A percentile compares a stretch with the other conserved stretches of the same genome.
These are phyloP conservation scores for Centropristis striata DNA, from an alignment of 2,113 vertebrate species.

Conservation along the genomic window DNA sequence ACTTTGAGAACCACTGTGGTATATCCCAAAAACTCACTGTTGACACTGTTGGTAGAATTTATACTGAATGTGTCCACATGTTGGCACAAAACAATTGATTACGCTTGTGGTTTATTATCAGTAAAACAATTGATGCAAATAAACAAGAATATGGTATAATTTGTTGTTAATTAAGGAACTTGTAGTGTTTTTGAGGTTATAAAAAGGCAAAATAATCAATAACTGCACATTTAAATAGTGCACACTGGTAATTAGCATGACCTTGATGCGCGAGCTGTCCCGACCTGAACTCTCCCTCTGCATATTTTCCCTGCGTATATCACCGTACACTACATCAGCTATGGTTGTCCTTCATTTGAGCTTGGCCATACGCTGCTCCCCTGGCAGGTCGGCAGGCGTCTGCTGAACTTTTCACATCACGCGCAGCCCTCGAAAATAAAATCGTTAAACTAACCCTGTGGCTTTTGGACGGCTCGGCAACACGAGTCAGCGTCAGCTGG, in stretches of 20 bases:
- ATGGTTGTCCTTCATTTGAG: conserved; percentile 63
- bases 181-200: neutral
- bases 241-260: conserved; percentile 6
- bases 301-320: conserved; percentile 56
- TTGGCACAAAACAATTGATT: neutral
- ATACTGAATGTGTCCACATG: neutral
- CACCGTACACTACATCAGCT: conserved; percentile 43
- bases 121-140: neutral
- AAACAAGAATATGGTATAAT: neutral
- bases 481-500: conserved; percentile 31
- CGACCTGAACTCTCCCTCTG: conserved; percentile 39
- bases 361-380: conserved; percentile 51
- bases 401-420: conserved; percentile 74
- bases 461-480: conserved; percentile 47
- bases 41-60: neutral
- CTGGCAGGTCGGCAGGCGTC: conserved; percentile 57
- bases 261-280: conserved; percentile 35
- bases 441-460: conserved; percentile 54
- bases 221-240: neutral
- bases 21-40: neutral
- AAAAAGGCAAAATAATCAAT: neutral
- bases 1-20: neutral
- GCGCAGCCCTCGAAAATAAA: conserved; percentile 45
- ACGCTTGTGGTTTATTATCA: neutral
- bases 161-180: neutral